These are phyloP conservation scores for Drosophila setosimentum DNA, from an alignment of 2,888 invertebrate genomes.

Conservation along the genomic window DNA sequence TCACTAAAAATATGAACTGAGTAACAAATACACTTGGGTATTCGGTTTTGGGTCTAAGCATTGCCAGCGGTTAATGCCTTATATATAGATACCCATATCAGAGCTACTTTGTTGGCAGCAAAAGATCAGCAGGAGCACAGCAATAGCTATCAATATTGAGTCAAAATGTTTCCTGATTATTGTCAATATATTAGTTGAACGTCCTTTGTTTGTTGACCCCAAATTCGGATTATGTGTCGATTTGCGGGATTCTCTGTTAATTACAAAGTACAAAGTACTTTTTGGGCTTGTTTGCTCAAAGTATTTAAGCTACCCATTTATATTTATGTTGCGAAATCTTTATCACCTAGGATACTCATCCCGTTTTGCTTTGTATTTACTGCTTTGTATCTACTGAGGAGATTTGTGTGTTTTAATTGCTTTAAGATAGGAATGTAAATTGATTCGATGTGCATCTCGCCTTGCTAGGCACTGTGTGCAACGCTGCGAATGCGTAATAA, in stretches of 20 bases:
- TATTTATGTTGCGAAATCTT: neutral
- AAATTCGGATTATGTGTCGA: slow-evolving; percentile 15
- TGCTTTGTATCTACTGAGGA: neutral
- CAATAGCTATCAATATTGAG: slow-evolving; percentile 9
- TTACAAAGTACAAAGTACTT: slow-evolving; percentile 16
- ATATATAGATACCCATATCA: slow-evolving; percentile 50
- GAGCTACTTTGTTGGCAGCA: neutral
- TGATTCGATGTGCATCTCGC: slow-evolving; percentile 4
- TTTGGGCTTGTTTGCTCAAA: slow-evolving; percentile 8
- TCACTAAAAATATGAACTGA: slow-evolving; percentile 29
- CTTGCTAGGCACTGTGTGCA: neutral
- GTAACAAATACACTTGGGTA: slow-evolving; percentile 9
- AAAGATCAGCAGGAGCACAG: slow-evolving; percentile 9
- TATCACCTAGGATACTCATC: neutral
- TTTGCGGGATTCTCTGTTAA: slow-evolving; percentile 19
- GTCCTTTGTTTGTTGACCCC: neutral
- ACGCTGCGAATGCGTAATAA: slow-evolving; percentile 53
- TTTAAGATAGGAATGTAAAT: slow-evolving; percentile 7
- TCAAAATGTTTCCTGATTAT: slow-evolving; percentile 10
- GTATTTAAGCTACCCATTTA: slow-evolving; percentile 4
- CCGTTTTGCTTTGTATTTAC: neutral
- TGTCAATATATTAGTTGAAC: slow-evolving; percentile 35
- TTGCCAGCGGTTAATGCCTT: slow-evolving; percentile 7
- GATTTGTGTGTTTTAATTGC: slow-evolving; percentile 19
- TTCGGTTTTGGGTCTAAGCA: neutral